These are phyloP conservation scores for Siniperca undulata DNA, from an alignment of 2,797 vertebrate species.

Conservation along the genomic window DNA sequence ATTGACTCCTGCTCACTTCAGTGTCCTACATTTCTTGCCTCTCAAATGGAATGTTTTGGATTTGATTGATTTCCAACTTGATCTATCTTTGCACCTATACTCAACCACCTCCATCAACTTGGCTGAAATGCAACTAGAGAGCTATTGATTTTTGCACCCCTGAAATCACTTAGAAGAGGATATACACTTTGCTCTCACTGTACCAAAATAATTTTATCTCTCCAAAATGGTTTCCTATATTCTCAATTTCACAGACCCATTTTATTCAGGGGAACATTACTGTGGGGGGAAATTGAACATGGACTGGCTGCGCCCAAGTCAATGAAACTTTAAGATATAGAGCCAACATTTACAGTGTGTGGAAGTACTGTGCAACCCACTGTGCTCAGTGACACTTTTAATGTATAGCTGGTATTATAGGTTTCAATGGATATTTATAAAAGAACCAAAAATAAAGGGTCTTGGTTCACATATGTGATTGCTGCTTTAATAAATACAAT, in stretches of 20 bases:
- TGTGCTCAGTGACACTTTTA: slow-evolving; percentile 45
- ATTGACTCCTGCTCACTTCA: slow-evolving; percentile 74
- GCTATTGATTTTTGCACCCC: slow-evolving; percentile 82
- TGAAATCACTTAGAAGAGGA: slow-evolving; percentile 81
- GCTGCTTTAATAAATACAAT: slow-evolving; percentile 24
- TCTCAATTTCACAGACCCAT: slow-evolving; percentile 75
- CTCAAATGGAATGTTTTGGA: slow-evolving; percentile 78
- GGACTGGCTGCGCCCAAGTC: slow-evolving; percentile 47
- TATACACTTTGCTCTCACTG: slow-evolving; percentile 76
- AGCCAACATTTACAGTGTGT: slow-evolving; percentile 48
- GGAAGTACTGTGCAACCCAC: slow-evolving; percentile 28
- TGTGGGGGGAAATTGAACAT: slow-evolving; percentile 73
- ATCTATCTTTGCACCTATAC: slow-evolving; percentile 79
- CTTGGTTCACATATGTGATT: slow-evolving; percentile 19
- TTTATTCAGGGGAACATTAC: slow-evolving; percentile 75
- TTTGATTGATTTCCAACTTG: slow-evolving; percentile 84
- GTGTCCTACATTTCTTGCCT: slow-evolving; percentile 75
- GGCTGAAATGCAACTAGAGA: slow-evolving; percentile 80
- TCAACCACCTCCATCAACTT: slow-evolving; percentile 79
- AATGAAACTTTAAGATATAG: slow-evolving; percentile 66
- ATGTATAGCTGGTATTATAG: slow-evolving; percentile 53
- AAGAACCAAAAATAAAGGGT: slow-evolving; percentile 39
- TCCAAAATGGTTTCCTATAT: slow-evolving; percentile 78
- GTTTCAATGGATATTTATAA: slow-evolving; percentile 56
- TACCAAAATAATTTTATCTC: slow-evolving; percentile 81